phyloP scores from a whole-genome alignment of 2,113 vertebrate species.

The Sylvietta virens region DNA sequence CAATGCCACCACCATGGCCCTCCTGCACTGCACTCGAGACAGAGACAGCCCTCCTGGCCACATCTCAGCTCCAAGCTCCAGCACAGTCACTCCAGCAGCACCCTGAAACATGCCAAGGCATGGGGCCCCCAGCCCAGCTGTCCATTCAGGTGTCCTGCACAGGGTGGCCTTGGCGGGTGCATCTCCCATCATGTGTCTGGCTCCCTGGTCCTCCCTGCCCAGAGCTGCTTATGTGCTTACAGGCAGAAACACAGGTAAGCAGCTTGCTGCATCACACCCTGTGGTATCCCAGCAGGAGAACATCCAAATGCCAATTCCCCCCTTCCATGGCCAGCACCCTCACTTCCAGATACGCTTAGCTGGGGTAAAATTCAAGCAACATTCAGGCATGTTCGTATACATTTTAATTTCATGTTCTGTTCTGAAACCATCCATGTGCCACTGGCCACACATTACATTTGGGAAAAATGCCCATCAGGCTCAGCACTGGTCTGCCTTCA shows the following conservation, averaged over 20 bases:
- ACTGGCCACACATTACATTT: neutral
- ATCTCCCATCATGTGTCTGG: neutral
- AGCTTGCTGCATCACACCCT: neutral
- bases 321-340: neutral
- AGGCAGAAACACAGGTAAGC: neutral
- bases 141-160: accelerated
- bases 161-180: accelerated
- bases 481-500: neutral
- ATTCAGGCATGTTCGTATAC: neutral
- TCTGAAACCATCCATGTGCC: neutral
- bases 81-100: neutral
- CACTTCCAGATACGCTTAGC: neutral
- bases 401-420: neutral
- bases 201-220: neutral
- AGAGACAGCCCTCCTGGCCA: accelerated
- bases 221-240: neutral
- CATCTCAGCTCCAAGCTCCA: neutral
- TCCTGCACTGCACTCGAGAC: accelerated
- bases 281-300: neutral
- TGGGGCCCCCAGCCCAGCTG: accelerated
- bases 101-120: accelerated
- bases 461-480: neutral
- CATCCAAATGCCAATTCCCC: neutral
- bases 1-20: accelerated
- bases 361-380: neutral